Conservation (phyloP, 2,113 vertebrate species). For the Cariama cristata region DNA sequence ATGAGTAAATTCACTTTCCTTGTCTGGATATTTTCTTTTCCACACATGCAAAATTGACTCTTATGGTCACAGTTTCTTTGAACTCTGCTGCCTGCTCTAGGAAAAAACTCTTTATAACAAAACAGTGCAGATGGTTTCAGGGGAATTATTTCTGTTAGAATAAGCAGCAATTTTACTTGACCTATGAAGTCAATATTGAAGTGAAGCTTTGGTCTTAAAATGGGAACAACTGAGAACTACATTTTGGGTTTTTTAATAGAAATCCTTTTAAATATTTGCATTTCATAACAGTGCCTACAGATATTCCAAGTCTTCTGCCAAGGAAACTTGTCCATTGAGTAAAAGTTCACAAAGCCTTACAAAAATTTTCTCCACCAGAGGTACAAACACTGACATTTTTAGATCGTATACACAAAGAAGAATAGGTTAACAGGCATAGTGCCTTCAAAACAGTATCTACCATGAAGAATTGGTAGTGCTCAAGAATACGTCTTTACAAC, state of each 20-base stretch:
- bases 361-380: background rate
- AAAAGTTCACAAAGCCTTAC: background rate
- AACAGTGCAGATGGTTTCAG: background rate
- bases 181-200: constrained; percentile 19
- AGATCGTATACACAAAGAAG: background rate
- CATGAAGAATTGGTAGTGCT: background rate
- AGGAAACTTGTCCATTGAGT: background rate
- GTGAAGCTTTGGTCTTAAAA: constrained; percentile 10
- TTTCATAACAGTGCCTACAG: background rate
- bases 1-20: background rate
- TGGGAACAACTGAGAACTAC: background rate
- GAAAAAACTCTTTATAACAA: background rate
- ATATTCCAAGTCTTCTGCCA: background rate
- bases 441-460: background rate
- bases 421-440: background rate
- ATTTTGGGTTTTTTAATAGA: background rate
- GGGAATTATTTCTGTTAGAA: constrained; percentile 36
- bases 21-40: background rate
- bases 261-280: background rate
- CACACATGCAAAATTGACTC: background rate
- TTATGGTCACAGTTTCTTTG: background rate
- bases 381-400: background rate
- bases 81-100: background rate
- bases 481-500: background rate
- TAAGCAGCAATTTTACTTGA: constrained; percentile 43